A percentile compares a stretch with the other conserved stretches of the same genome.
phyloP scores from a whole-genome alignment of 1,140 invertebrate genomes.

The Brachionus sp. region DNA sequence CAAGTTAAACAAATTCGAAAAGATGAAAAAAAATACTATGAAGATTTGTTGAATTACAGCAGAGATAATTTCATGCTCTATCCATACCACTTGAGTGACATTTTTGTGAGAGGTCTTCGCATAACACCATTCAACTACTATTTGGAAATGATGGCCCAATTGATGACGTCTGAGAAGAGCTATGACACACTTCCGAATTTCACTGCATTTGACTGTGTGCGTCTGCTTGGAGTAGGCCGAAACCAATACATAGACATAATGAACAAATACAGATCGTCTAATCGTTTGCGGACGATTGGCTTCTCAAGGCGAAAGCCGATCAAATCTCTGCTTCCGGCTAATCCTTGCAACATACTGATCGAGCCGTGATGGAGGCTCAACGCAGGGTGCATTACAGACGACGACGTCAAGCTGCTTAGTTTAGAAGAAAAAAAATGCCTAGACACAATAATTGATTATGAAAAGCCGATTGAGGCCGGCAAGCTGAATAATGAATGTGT shows the following conservation, averaged over 20 bases:
- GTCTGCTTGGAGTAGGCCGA: slow-evolving; percentile 85
- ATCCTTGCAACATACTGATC: slow-evolving; percentile 71
- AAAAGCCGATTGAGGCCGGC: slow-evolving; percentile 28
- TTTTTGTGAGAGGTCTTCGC: slow-evolving; percentile 82
- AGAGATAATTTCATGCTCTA: slow-evolving; percentile 82
- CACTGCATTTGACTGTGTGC: slow-evolving; percentile 88
- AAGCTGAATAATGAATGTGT: slow-evolving; percentile 39
- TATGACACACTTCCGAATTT: slow-evolving; percentile 96
- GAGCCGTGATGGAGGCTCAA: slow-evolving; percentile 85
- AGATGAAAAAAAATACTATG: slow-evolving; percentile 69
- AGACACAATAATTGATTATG: slow-evolving; percentile 76
- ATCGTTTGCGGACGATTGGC: slow-evolving; percentile 47
- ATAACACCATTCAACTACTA: slow-evolving; percentile 94
- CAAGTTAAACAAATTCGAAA: slow-evolving; percentile 11
- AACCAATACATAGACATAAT: slow-evolving; percentile 95
- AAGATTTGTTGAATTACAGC: slow-evolving; percentile 80
- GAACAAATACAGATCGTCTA: slow-evolving; percentile 72
- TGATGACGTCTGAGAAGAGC: slow-evolving; percentile 86
- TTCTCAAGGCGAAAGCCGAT: slow-evolving; percentile 63
- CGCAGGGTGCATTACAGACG: slow-evolving; percentile 79
- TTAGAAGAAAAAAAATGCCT: slow-evolving; percentile 71
- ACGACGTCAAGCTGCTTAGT: slow-evolving; percentile 75
- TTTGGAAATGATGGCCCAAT: slow-evolving; percentile 73
- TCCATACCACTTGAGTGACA: slow-evolving; percentile 89
- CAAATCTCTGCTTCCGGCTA: slow-evolving; percentile 68